These are phyloP conservation scores for Rhynchophorus ferrugineus DNA, from an alignment of 1,140 invertebrate species.

Conservation along the genomic window DNA sequence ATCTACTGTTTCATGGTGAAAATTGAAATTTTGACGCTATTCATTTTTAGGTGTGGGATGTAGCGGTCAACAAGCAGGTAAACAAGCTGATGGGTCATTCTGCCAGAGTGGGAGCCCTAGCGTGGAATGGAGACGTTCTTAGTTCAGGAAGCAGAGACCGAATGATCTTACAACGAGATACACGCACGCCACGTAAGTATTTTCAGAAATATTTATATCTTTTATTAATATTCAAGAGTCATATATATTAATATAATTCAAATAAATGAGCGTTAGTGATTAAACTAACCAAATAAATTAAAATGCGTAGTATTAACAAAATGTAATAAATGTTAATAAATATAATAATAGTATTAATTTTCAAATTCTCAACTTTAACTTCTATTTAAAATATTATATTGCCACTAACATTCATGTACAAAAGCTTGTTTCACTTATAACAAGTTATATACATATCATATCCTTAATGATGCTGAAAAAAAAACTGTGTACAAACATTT, in stretches of 20 bases:
- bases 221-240: neutral
- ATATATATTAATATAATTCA: too few relatives aligned
- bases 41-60: constrained; percentile 70
- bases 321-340: too few relatives aligned
- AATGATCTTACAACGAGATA: constrained; percentile 90
- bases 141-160: constrained; percentile 94
- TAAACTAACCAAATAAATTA: too few relatives aligned
- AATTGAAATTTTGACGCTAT: neutral
- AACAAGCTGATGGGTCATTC: constrained; percentile 88
- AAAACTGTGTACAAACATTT: too few relatives aligned
- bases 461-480: too few relatives aligned
- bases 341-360: too few relatives aligned
- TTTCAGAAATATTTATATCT: constrained; percentile 3
- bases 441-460: too few relatives aligned
- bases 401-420: too few relatives aligned
- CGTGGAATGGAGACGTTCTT: constrained; percentile 96
- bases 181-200: constrained; percentile 69
- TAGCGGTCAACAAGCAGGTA: constrained; percentile 89
- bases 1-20: neutral
- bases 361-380: too few relatives aligned
- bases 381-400: too few relatives aligned
- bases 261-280: neutral
- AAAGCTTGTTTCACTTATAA: too few relatives aligned
- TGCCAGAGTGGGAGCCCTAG: constrained; percentile 86
- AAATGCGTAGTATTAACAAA: too few relatives aligned